phyloP scores from a whole-genome alignment of 2,113 vertebrate genomes.

The Plestiodon gilberti region DNA sequence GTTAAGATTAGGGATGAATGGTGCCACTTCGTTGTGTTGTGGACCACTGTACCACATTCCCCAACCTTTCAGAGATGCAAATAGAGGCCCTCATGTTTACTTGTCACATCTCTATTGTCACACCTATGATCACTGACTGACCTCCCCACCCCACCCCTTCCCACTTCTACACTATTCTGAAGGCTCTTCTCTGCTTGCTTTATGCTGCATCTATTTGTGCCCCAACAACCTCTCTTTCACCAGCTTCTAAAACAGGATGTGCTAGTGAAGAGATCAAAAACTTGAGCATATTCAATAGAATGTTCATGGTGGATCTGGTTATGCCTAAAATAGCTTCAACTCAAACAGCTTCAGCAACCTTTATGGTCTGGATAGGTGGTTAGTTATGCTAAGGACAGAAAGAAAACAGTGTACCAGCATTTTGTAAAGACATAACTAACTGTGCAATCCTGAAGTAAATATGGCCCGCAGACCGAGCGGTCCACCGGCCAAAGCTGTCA shows the following conservation, averaged over 20 bases:
- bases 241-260: background rate
- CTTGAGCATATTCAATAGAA: background rate
- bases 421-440: background rate
- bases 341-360: background rate
- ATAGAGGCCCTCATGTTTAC: background rate
- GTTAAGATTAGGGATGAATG: background rate
- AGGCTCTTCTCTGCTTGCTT: background rate
- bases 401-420: background rate
- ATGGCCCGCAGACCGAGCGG: too few species aligned
- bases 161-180: background rate
- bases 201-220: background rate
- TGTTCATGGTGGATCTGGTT: background rate
- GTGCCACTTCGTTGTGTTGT: background rate
- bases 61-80: background rate
- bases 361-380: too few species aligned
- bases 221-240: background rate
- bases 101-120: background rate
- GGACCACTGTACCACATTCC: too few species aligned
- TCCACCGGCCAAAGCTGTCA: too few species aligned
- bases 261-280: background rate
- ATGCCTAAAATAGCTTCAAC: background rate
- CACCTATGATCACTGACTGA: background rate
- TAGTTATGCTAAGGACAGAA: background rate
- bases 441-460: too few species aligned
- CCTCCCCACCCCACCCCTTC: too few species aligned